Conservation (phyloP, 2,113 vertebrate genomes). For the Sorex araneus region DNA sequence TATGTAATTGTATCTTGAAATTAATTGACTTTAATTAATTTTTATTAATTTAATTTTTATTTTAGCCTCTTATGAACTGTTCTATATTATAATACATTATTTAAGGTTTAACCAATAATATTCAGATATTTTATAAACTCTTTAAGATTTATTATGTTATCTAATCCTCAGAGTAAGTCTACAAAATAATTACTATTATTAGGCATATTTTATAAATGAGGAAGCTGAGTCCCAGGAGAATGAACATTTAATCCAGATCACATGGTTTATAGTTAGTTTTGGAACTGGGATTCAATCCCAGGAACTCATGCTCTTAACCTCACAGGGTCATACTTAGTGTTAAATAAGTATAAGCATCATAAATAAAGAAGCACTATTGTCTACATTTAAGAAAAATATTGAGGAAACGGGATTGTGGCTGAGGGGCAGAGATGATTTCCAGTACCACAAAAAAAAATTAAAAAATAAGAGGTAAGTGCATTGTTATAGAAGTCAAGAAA, state of each 20-base stretch:
- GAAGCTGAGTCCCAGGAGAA: slow-evolving; percentile 28
- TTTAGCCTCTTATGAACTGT: background rate
- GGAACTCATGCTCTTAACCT: background rate
- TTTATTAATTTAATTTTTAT: background rate
- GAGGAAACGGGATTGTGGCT: background rate
- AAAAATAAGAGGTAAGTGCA: no score
- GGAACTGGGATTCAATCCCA: background rate
- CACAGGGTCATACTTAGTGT: background rate
- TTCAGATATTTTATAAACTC: background rate
- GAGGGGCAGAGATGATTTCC: no score
- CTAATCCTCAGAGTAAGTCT: slow-evolving; percentile 8
- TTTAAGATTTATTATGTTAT: slow-evolving; percentile 16
- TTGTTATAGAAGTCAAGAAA: no score
- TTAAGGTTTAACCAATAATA: background rate
- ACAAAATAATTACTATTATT: background rate
- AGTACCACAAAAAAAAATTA: no score
- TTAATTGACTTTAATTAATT: no score
- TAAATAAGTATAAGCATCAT: background rate
- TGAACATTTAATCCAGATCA: slow-evolving; percentile 4
- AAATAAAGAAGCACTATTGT: background rate
- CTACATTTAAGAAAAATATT: background rate
- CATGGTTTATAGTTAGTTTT: background rate
- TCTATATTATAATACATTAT: background rate
- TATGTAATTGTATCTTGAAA: no score
- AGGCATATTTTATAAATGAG: background rate